These are phyloP conservation scores for Parotocinclus haroldoi DNA, from an alignment of 2,797 vertebrate species.

Conservation along the genomic window DNA sequence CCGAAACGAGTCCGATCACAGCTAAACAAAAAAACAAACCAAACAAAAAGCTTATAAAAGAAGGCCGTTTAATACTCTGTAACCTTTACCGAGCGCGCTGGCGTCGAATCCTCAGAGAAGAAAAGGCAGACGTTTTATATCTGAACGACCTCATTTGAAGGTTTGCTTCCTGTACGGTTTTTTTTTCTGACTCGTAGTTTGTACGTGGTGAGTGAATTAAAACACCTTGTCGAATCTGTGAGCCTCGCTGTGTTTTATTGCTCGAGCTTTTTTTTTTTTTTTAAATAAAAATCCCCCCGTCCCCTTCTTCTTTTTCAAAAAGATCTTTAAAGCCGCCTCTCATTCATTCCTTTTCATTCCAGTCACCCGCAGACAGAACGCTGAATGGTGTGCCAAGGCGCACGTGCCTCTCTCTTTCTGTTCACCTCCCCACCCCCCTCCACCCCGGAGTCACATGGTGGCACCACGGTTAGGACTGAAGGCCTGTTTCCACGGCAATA, in stretches of 20 bases:
- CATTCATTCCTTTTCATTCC: no score
- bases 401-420: conserved; percentile 20
- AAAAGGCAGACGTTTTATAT: conserved; percentile 57
- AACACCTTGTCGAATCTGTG: conserved; percentile 71
- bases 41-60: no score
- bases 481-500: conserved; percentile 75
- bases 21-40: no score
- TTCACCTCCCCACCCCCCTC: conserved; percentile 43
- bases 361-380: no score
- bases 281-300: not conserved
- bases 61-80: not conserved
- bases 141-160: conserved; percentile 39
- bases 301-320: no score
- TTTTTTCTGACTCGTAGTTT: conserved; percentile 75
- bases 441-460: conserved; percentile 64
- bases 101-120: conserved; percentile 56
- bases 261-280: not conserved
- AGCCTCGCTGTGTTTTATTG: conserved; percentile 30
- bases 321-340: no score
- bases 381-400: not conserved
- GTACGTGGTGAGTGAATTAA: conserved; percentile 74
- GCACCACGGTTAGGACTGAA: conserved; percentile 69
- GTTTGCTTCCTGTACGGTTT: conserved; percentile 41
- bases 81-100: conserved; percentile 24
- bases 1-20: no score